Percentiles rank a stretch among this genome's conserved stretches.
phyloP scores from a whole-genome alignment of 1,140 invertebrate genomes.

The Macrobrachium nipponense region DNA sequence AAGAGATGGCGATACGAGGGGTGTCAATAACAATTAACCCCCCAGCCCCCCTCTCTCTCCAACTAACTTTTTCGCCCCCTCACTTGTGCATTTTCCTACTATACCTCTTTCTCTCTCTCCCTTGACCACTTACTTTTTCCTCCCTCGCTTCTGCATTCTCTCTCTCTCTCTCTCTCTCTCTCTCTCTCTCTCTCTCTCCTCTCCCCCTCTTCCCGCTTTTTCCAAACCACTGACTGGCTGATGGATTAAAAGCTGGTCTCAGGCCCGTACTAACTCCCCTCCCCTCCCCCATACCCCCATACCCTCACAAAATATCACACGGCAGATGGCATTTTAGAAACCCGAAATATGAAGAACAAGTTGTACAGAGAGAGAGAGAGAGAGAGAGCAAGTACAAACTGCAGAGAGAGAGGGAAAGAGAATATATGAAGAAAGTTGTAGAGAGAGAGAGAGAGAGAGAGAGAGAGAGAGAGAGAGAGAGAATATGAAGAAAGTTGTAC shows the following conservation, averaged over 20 bases:
- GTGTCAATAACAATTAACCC: not conserved
- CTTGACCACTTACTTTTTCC: not conserved
- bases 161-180: slow-evolving; percentile 32
- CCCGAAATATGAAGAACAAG: too few species aligned
- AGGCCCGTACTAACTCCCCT: not conserved
- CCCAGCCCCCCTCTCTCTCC: not conserved
- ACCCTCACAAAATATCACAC: not conserved
- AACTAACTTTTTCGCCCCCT: not conserved
- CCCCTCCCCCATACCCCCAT: too few species aligned
- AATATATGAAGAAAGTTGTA: too few species aligned
- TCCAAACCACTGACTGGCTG: too few species aligned
- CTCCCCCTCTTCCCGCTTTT: not conserved
- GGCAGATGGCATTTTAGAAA: not conserved
- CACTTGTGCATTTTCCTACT: not conserved
- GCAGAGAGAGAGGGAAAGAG: too few species aligned
- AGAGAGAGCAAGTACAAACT: too few species aligned
- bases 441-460: too few species aligned
- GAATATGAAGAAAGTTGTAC: too few species aligned
- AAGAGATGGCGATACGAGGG: not conserved
- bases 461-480: too few species aligned
- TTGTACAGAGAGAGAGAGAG: too few species aligned
- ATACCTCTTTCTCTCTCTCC: not conserved
- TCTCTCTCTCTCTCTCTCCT: slow-evolving; percentile 23
- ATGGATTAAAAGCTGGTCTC: too few species aligned
- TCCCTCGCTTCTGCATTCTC: slow-evolving; percentile 2